Percentiles rank a stretch among this genome's conserved stretches.
Evolutionary conservation across 2,888 invertebrate species (phyloP).

Genomic region (Pinctada fucata): DNA sequence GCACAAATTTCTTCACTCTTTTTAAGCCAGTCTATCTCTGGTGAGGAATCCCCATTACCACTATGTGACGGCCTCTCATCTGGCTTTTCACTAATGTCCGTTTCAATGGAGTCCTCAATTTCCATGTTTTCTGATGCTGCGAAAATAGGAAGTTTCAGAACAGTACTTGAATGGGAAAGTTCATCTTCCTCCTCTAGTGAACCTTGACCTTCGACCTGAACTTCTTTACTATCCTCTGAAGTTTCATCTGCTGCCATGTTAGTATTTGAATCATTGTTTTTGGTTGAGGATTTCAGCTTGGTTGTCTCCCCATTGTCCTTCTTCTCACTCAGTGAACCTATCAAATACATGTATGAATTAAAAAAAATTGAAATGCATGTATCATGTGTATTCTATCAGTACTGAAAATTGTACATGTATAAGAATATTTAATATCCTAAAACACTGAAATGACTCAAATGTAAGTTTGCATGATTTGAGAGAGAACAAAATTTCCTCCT

Average conservation of each 20-base stretch:
- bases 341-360: background rate
- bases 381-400: too few relatives aligned
- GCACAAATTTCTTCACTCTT: background rate
- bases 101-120: slow-evolving; percentile 7
- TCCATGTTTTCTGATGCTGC: slow-evolving; percentile 41
- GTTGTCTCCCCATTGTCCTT: slow-evolving; percentile 6
- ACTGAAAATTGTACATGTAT: too few relatives aligned
- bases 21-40: background rate
- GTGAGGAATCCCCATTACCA: background rate
- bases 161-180: background rate
- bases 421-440: too few relatives aligned
- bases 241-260: background rate
- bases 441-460: too few relatives aligned
- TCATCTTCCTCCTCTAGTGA: background rate
- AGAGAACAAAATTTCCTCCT: too few relatives aligned
- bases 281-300: background rate
- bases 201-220: background rate
- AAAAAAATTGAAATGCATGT: too few relatives aligned
- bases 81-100: slow-evolving; percentile 5
- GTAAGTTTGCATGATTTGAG: too few relatives aligned
- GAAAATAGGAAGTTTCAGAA: slow-evolving; percentile 21
- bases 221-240: background rate
- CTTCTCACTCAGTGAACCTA: slow-evolving; percentile 14
- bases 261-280: too few relatives aligned
- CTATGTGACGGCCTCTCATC: background rate